These are phyloP conservation scores for Nomia melanderi DNA, from an alignment of 1,140 invertebrate species.

Conservation along the genomic window DNA sequence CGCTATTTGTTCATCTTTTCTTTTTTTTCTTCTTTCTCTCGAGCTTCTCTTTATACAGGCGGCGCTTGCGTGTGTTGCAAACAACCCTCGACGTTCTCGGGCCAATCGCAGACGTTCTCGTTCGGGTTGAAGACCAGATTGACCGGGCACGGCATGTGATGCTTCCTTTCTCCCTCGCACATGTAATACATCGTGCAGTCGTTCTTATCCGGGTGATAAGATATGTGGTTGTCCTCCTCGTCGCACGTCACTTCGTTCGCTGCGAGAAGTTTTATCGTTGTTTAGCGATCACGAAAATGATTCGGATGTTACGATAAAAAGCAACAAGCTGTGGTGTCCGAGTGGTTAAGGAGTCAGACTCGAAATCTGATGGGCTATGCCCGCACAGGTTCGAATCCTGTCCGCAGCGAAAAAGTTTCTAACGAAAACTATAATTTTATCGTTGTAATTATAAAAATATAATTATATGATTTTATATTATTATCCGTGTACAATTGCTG, in stretches of 20 bases:
- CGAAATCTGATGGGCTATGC: constrained; percentile 94
- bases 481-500: too few species aligned
- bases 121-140: constrained; percentile 96
- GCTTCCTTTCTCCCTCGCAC: constrained; percentile 97
- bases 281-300: too few species aligned
- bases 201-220: constrained; percentile 93
- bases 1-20: neutral
- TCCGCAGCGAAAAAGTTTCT: too few species aligned
- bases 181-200: constrained; percentile 97
- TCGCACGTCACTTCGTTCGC: constrained; percentile 94
- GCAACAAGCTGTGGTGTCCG: constrained; percentile 92
- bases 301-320: too few species aligned
- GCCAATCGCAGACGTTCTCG: constrained; percentile 98
- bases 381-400: constrained; percentile 95
- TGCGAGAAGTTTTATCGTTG: constrained; percentile 73
- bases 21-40: neutral
- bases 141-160: constrained; percentile 98
- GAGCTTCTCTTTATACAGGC: constrained; percentile 74
- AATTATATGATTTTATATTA: too few species aligned
- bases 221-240: constrained; percentile 96
- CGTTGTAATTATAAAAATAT: too few species aligned
- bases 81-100: constrained; percentile 95
- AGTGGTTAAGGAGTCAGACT: constrained; percentile 96
- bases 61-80: constrained; percentile 90
- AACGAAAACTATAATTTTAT: too few species aligned